Base-by-base conservation (phyloP, 2,888 invertebrate genomes). In the Heterodera filipjevi region DNA sequence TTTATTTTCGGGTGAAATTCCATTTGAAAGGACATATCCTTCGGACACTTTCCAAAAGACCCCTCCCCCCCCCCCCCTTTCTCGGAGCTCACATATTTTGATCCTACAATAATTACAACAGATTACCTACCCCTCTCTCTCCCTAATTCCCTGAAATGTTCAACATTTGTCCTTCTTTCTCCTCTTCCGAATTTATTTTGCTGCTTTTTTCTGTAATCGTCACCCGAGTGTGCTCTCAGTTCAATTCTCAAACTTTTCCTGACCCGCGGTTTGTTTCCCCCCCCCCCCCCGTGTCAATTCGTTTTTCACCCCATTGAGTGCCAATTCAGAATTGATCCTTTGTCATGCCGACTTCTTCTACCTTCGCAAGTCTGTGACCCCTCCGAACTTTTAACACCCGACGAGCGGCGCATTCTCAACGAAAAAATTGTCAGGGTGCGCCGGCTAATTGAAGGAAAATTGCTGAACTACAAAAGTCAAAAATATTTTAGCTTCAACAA, bases 291-390 rank as follows among this genome's bases (percentile, higher is more conserved):
- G 19, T 5, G 22, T 53, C 22, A 22, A 19, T 27, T 27, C 27
- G 27, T n/a, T 59, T 39, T 39, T 39, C 8, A 12, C 39, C 39
- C 39, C 39, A 39, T 39, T 59, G 59, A 5, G 27, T 59, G 27
- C n/a, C 59, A 19, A 64, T 32, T 32, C 59, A 66, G 80, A 80
- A 70, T 64, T 8, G 79, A 80, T 12, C 79, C 75, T 22, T 68
- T 82, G 32, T 59, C 79, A 5, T 84, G 83, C 71, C 71, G 78
- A 30, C 73, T 80, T 53, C 16, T 83, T 19, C 76, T 82, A 16
- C 84, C 84, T 22, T 82, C 83, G 0, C 83, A 84, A 19, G 84
- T 88, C 12, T 88, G 88, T 80, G 88, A 88, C 80, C 88, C 88
- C 22, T 82, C 85, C n/a, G 87, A 87, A 27, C 85, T 88, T 73